Conservation (phyloP, 2,888 invertebrate genomes). For the Iselma pallidipennis region DNA sequence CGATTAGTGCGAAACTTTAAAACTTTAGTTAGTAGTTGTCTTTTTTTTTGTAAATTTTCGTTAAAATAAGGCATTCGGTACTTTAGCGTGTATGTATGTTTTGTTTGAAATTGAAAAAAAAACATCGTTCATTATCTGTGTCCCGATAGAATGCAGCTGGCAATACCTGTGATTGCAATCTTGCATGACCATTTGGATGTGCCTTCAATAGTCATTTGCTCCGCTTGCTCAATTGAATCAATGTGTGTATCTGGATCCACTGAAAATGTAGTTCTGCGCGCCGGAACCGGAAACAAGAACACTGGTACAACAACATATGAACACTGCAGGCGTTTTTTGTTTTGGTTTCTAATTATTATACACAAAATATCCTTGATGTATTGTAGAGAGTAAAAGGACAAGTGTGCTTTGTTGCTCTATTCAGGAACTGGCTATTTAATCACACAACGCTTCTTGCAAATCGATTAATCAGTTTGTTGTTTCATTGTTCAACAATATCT, state of each 20-base stretch:
- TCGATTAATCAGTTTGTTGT: too few relatives aligned
- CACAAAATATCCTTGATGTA: too few relatives aligned
- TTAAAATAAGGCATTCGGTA: slow-evolving; percentile 39
- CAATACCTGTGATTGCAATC: slow-evolving; percentile 97
- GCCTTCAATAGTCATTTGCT: slow-evolving; percentile 97
- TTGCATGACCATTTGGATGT: slow-evolving; percentile 99
- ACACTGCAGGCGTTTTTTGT: slow-evolving; percentile 36
- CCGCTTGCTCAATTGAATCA: slow-evolving; percentile 96
- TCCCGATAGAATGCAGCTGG: slow-evolving; percentile 58
- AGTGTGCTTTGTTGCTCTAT: slow-evolving; percentile 6
- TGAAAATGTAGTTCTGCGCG: slow-evolving; percentile 92
- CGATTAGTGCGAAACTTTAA: slow-evolving; percentile 7
- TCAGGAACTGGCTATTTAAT: slow-evolving; percentile 30
- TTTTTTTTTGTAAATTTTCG: not conserved
- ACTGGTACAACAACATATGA: slow-evolving; percentile 51
- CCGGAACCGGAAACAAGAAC: slow-evolving; percentile 56
- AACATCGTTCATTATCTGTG: slow-evolving; percentile 25
- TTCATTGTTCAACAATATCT: too few relatives aligned
- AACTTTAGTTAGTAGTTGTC: not conserved
- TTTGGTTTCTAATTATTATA: too few relatives aligned
- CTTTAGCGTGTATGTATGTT: slow-evolving; percentile 43
- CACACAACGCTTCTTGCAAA: too few relatives aligned
- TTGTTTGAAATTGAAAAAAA: slow-evolving; percentile 16
- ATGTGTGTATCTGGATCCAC: slow-evolving; percentile 97
- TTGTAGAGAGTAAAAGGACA: too few relatives aligned